Percentiles rank a stretch among this genome's conserved stretches.
Evolutionary conservation across 2,797 vertebrate genomes (phyloP).

Genomic region (Chloroceryle amazona): DNA sequence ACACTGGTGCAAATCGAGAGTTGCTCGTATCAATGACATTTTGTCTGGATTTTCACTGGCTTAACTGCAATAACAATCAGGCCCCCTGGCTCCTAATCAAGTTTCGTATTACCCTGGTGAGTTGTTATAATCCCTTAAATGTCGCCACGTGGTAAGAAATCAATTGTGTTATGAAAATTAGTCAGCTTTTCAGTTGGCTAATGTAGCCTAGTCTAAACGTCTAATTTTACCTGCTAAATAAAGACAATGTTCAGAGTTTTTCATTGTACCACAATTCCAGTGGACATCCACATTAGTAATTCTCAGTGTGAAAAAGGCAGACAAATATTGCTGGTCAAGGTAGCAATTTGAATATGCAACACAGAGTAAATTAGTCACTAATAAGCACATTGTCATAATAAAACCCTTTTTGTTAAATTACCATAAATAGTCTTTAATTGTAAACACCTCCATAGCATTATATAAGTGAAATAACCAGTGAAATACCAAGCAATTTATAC

Average conservation of each 20-base stretch:
- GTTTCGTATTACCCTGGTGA: constrained; percentile 61
- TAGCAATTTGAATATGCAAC: background rate
- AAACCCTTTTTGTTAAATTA: background rate
- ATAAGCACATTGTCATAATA: background rate
- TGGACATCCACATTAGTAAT: background rate
- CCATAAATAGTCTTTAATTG: background rate
- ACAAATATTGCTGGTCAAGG: background rate
- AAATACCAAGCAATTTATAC: background rate
- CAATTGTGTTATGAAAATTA: constrained; percentile 40
- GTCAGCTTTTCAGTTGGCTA: constrained; percentile 4
- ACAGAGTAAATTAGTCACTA: background rate
- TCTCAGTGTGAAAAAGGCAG: background rate
- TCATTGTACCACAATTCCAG: background rate
- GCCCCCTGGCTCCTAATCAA: constrained; percentile 68
- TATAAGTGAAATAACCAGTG: background rate
- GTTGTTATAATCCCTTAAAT: constrained; percentile 59
- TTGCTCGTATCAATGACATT: constrained; percentile 44
- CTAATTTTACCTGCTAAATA: constrained; percentile 16
- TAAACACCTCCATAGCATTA: background rate
- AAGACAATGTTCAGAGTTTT: background rate
- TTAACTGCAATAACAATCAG: constrained; percentile 47
- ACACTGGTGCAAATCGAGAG: constrained; percentile 13
- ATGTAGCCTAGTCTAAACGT: background rate
- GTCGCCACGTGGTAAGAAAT: constrained; percentile 42
- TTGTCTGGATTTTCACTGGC: constrained; percentile 29